Evolutionary conservation across 2,113 vertebrate species (phyloP).

Genomic region (Scalopus aquaticus): DNA sequence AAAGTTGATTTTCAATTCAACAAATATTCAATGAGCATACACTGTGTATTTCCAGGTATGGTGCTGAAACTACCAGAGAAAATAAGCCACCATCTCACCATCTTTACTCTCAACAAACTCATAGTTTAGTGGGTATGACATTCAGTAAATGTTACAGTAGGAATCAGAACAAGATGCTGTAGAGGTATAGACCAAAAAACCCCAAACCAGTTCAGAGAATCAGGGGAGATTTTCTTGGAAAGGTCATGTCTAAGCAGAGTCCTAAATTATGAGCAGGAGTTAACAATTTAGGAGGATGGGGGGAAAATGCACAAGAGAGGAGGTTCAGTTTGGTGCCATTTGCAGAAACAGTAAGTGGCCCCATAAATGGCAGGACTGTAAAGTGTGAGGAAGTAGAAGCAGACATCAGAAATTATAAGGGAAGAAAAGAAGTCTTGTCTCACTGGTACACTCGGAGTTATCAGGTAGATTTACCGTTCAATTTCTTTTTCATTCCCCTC

Average conservation of each 20-base stretch:
- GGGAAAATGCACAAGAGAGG: neutral
- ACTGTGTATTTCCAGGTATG: neutral
- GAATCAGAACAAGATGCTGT: neutral
- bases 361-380: neutral
- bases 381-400: neutral
- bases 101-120: neutral
- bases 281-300: neutral
- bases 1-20: conserved; percentile 30
- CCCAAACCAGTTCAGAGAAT: neutral
- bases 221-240: neutral
- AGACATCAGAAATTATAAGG: neutral
- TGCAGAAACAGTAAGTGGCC: neutral
- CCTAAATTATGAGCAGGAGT: neutral
- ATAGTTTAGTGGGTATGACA: neutral
- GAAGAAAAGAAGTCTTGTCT: conserved; percentile 27
- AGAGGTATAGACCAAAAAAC: neutral
- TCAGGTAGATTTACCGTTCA: conserved; percentile 87
- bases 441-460: conserved; percentile 12
- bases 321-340: neutral
- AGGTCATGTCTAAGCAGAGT: conserved; percentile 18
- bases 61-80: neutral
- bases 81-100: neutral
- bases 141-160: neutral
- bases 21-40: neutral
- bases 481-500: conserved; percentile 94